Percentiles rank a stretch among this genome's conserved stretches.
Conservation (phyloP, 2,113 vertebrate genomes). For the Pterophyllum scalare region DNA sequence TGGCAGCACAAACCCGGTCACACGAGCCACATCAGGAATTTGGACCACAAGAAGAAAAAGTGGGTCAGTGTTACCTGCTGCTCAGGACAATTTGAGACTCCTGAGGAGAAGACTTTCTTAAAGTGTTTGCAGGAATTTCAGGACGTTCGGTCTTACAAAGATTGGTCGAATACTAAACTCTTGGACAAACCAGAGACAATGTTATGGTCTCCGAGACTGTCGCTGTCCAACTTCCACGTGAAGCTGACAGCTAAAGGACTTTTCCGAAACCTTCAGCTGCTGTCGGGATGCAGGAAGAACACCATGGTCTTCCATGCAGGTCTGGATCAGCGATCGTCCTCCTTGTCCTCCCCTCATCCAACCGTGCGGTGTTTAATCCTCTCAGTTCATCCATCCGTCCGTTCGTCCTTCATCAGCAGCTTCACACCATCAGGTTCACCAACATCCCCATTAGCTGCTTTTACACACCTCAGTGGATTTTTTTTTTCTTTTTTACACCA, state of each 20-base stretch:
- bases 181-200: slow-evolving; percentile 69
- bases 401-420: neutral
- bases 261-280: slow-evolving; percentile 88
- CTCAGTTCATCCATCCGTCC: neutral
- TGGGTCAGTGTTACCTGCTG: neutral
- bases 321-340: slow-evolving; percentile 70
- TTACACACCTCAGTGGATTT: neutral
- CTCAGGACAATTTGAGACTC: neutral
- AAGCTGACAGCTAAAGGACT: slow-evolving; percentile 93
- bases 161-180: neutral
- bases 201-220: slow-evolving; percentile 92
- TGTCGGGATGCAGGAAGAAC: slow-evolving; percentile 88
- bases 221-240: slow-evolving; percentile 92
- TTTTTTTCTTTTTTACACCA: neutral
- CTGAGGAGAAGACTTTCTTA: neutral
- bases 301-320: slow-evolving; percentile 91
- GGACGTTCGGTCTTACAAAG: rapidly evolving
- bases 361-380: neutral
- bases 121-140: neutral
- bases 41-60: neutral
- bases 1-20: too few relatives aligned
- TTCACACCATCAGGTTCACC: neutral
- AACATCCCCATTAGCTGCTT: neutral
- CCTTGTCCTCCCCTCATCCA: neutral
- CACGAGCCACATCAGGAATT: neutral